phyloP scores from a whole-genome alignment of 2,797 vertebrate species.

The Apogon talboti region DNA sequence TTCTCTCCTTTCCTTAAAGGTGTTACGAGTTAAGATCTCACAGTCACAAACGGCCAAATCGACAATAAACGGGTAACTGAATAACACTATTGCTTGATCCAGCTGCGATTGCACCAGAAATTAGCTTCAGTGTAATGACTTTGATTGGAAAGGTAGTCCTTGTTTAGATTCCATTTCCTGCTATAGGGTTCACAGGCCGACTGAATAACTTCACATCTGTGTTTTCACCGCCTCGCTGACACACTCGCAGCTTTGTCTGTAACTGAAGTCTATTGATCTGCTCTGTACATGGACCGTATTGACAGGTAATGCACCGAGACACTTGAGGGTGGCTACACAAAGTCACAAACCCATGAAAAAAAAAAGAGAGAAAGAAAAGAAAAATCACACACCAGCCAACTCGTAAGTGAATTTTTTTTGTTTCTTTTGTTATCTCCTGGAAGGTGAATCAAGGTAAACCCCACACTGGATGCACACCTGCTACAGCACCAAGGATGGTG shows the following conservation, averaged over 20 bases:
- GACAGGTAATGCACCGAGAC: conserved; percentile 42
- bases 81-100: conserved; percentile 14
- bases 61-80: conserved; percentile 45
- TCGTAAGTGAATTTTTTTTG: neutral
- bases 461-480: conserved; percentile 65
- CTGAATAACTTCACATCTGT: conserved; percentile 38
- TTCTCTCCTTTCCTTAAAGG: conserved; percentile 26
- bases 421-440: conserved; percentile 2
- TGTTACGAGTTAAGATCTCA: conserved; percentile 51
- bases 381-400: neutral
- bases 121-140: conserved; percentile 60
- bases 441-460: conserved; percentile 62
- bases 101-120: conserved; percentile 55
- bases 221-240: conserved; percentile 27
- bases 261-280: conserved; percentile 48
- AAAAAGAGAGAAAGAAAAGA: neutral
- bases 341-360: conserved; percentile 17
- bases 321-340: conserved; percentile 39
- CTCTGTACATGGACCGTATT: conserved; percentile 48
- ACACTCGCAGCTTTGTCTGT: conserved; percentile 17
- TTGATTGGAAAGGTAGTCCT: conserved; percentile 27
- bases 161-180: conserved; percentile 34
- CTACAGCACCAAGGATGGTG: conserved; percentile 42
- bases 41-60: conserved; percentile 38
- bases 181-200: conserved; percentile 15